Base-by-base conservation (phyloP, 2,888 invertebrate genomes). In the Alcis repandata region DNA sequence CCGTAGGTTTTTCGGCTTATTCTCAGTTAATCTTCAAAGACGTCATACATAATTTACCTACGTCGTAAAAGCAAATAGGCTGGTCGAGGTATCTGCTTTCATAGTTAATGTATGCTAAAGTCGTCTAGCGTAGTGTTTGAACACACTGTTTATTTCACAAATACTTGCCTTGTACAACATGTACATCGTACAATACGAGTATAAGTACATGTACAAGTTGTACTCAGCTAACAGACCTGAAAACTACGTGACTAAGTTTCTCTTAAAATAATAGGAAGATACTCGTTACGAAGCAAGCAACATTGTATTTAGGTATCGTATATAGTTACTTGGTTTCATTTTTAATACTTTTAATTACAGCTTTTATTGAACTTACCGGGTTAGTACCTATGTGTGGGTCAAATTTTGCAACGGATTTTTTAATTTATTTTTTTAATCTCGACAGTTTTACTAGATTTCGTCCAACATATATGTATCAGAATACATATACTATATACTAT, bases 131-230 rank as follows among this genome's bases (percentile, higher is more conserved):
- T 52, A 59, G 57, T 65, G 52, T 68, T 68, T 59, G 56, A 15
- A 38, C 32, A 59, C 41, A 15, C 49, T 62, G 61, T 62, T 48
- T 51, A 59, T 57, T 53, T 9, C 48, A 54, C 63, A 68, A 63
- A 68, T 57, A 68, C 53, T 60, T 58, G 53, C n/a, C 32, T 57
- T 62, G 41, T 52, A 65, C 36, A 54, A 64, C n/a, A 19, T 32
- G 38, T 19, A 49, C 27, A 56, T n/a, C n/a, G n/a, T n/a, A n/a
- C n/a, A n/a, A n/a, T n/a, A n/a, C n/a, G n/a, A n/a, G n/a, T n/a
- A n/a, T n/a, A n/a, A n/a, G n/a, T n/a, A n/a, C n/a, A n/a, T n/a
- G n/a, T n/a, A n/a, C n/a, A n/a, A n/a, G n/a, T n/a, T n/a, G n/a
- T n/a, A n/a, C n/a, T n/a, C n/a, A n/a, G n/a, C n/a, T n/a, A 40